A percentile compares a stretch with the other conserved stretches of the same genome.
phyloP scores from a whole-genome alignment of 2,888 invertebrate genomes.

The Altica lythri region DNA sequence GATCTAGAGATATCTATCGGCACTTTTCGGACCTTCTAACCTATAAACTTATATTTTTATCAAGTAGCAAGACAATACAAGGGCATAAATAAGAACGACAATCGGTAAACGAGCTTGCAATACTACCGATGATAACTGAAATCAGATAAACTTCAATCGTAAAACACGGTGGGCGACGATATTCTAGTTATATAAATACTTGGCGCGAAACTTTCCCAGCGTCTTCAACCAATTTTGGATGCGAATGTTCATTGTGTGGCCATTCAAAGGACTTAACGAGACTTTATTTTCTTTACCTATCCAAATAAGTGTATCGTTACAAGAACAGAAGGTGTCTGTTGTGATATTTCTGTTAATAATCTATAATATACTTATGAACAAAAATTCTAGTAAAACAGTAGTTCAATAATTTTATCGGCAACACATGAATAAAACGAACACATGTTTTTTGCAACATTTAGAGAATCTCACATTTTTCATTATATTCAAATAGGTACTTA shows the following conservation, averaged over 20 bases:
- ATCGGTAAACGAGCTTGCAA: slow-evolving; percentile 30
- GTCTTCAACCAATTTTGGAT: slow-evolving; percentile 37
- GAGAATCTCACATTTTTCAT: no score
- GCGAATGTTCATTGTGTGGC: slow-evolving; percentile 17
- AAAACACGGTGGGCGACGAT: slow-evolving; percentile 40
- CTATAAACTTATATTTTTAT: slow-evolving; percentile 25
- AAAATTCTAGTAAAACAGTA: no score
- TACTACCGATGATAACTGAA: slow-evolving; percentile 37
- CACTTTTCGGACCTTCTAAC: slow-evolving; percentile 21
- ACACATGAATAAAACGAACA: no score
- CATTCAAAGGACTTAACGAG: slow-evolving; percentile 33
- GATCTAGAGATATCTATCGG: slow-evolving; percentile 16
- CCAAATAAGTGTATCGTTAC: slow-evolving; percentile 39
- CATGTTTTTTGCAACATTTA: no score
- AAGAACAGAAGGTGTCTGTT: slow-evolving; percentile 20
- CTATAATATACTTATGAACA: no score
- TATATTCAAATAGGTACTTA: no score
- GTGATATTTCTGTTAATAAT: slow-evolving; percentile 24
- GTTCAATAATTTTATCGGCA: no score
- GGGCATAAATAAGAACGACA: slow-evolving; percentile 28
- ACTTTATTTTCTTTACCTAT: slow-evolving; percentile 34
- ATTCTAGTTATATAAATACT: slow-evolving; percentile 38
- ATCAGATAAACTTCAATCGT: slow-evolving; percentile 40
- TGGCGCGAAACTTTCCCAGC: slow-evolving; percentile 40
- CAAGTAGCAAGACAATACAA: slow-evolving; percentile 25